Evolutionary conservation across 2,797 vertebrate species (phyloP), one percentile per base, ranked within the genome.

Genomic region (Naso thynnoides): DNA sequence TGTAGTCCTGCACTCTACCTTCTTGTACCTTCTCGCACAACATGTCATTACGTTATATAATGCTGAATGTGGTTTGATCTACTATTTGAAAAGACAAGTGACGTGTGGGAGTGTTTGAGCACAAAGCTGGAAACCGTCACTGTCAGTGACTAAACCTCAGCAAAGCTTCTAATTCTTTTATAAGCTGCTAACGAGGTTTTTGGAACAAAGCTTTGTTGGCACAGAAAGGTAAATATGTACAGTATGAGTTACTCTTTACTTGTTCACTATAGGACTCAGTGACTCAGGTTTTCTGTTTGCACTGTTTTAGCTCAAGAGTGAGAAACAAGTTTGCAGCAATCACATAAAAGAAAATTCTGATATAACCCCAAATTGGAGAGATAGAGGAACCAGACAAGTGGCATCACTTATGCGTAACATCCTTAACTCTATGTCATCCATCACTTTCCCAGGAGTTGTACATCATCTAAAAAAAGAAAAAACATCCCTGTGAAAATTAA

Each of bases 401-500:
- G 33, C 66, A 81, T 85, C 80, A 69, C 90, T 89, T 91, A 90
- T 60, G 42, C 44, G 36, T 78, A 83, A 85, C 88, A 74, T 60
- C 41, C 18, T 73, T 26, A 65, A 50, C 64, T 81, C 76, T 71
- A 62, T 76, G 78, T 88, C 87, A 82, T 78, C 69, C 53, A 72
- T 67, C 72, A 74, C 86, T 81, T 85, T 86, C 78, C 86, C 90
- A 68, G 63, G 79, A 78, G 86, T 68, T 87, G 77, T 86, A 78
- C 79, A 84, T 93, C 69, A 82, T 78, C 84, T 81, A 18, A 8
- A 52, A 33, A 31, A 33, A 33, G 4, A 83, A 76, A 85, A 76
- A 78, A 68, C 45, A 67, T 57, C 68, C 73, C 53, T 69, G 73
- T 70, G 72, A 86, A 93, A 93, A 94, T 92, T 92, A 91, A 93